Conservation (phyloP, 2,797 vertebrate species). For the Rhinella marina region DNA sequence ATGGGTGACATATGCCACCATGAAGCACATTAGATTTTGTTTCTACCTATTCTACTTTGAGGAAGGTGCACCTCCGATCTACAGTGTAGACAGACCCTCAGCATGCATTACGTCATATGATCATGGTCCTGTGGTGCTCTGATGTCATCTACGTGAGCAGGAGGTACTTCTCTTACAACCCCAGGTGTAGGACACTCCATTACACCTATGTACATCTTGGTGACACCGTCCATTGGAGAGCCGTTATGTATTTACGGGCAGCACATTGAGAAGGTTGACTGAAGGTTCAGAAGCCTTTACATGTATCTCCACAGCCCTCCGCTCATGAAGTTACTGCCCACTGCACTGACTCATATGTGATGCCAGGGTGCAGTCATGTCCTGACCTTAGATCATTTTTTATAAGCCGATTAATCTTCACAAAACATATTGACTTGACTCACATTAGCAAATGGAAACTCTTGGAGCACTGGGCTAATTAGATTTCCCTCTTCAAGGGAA, state of each 20-base stretch:
- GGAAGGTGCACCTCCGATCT: too few relatives aligned
- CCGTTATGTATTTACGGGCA: neutral
- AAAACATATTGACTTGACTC: neutral
- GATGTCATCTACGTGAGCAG: too few relatives aligned
- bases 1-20: too few relatives aligned
- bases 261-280: too few relatives aligned
- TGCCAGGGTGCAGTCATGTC: neutral
- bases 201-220: too few relatives aligned
- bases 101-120: too few relatives aligned
- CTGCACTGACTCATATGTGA: slow-evolving; percentile 7
- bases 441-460: slow-evolving; percentile 19
- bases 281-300: neutral
- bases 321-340: neutral
- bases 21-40: too few relatives aligned
- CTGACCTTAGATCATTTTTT: neutral
- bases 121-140: too few relatives aligned
- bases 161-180: too few relatives aligned
- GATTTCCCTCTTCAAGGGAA: slow-evolving; percentile 7
- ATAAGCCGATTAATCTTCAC: neutral
- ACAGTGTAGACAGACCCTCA: too few relatives aligned
- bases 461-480: slow-evolving; percentile 3
- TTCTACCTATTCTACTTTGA: too few relatives aligned
- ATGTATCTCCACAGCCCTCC: neutral
- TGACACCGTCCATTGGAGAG: neutral
- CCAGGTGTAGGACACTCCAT: too few relatives aligned